Percentiles rank a stretch among this genome's conserved stretches.
Conservation (phyloP, 2,888 invertebrate species). For the Megastigmus dorsalis region DNA sequence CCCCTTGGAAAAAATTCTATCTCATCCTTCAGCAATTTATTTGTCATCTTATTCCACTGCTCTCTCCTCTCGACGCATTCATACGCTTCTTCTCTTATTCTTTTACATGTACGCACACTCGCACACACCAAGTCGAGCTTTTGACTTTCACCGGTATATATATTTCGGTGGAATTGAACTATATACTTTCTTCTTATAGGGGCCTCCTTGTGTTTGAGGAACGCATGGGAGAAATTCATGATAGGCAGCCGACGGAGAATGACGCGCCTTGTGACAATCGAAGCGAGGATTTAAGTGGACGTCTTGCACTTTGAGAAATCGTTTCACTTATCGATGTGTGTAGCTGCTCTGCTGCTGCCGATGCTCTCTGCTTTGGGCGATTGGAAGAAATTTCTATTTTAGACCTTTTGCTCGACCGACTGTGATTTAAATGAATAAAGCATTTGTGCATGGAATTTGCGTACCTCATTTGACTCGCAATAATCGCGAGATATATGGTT, state of each 20-base stretch:
- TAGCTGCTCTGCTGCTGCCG: too few relatives aligned
- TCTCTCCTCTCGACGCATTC: too few relatives aligned
- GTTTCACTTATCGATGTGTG: slow-evolving; percentile 28
- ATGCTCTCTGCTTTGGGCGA: too few relatives aligned
- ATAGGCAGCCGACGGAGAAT: slow-evolving; percentile 3
- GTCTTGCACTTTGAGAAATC: slow-evolving; percentile 7
- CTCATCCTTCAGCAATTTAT: too few relatives aligned
- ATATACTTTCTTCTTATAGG: slow-evolving; percentile 32
- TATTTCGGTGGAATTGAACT: slow-evolving; percentile 10
- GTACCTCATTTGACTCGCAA: too few relatives aligned
- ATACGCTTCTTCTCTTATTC: not conserved
- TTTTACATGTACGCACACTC: not conserved
- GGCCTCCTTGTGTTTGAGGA: slow-evolving; percentile 26
- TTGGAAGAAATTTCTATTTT: too few relatives aligned
- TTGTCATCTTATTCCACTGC: too few relatives aligned
- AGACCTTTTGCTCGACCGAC: too few relatives aligned
- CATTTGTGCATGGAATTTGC: too few relatives aligned
- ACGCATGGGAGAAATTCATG: slow-evolving; percentile 28
- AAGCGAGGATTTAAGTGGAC: slow-evolving; percentile 28
- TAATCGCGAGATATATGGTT: too few relatives aligned
- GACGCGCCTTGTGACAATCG: slow-evolving; percentile 23
- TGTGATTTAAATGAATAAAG: too few relatives aligned
- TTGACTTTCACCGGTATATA: slow-evolving; percentile 1
- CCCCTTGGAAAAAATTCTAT: too few relatives aligned
- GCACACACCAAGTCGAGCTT: not conserved